These are phyloP conservation scores for Lycaon pictus DNA, from an alignment of 2,113 vertebrate species.

Conservation along the genomic window DNA sequence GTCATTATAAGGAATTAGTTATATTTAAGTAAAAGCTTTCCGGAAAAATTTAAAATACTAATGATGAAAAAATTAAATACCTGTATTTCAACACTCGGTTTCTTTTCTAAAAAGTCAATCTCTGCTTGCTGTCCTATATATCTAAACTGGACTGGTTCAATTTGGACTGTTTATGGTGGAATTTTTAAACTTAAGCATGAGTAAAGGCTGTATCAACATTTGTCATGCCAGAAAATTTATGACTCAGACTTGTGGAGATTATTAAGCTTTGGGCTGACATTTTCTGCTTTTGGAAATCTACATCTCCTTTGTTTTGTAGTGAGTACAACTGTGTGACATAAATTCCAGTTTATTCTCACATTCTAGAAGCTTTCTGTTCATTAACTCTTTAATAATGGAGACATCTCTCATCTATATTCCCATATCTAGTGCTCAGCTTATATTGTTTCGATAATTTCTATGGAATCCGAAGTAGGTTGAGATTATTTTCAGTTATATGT, in stretches of 20 bases:
- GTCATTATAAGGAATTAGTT: neutral
- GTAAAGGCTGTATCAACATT: neutral
- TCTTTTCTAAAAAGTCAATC: neutral
- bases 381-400: slow-evolving; percentile 39
- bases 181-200: neutral
- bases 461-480: neutral
- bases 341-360: neutral
- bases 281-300: slow-evolving; percentile 28
- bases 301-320: neutral
- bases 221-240: neutral
- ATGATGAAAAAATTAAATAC: slow-evolving; percentile 28
- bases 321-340: neutral
- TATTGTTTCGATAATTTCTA: neutral
- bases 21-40: neutral
- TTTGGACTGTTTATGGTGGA: neutral
- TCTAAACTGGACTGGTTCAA: neutral
- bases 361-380: neutral
- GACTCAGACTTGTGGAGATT: neutral
- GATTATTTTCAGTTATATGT: neutral
- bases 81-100: neutral
- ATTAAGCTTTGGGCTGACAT: neutral
- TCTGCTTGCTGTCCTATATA: neutral
- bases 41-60: neutral
- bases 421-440: neutral
- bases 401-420: neutral